These are phyloP conservation scores for Shargacucullia verbasci DNA, from an alignment of 2,888 invertebrate species.

Conservation along the genomic window DNA sequence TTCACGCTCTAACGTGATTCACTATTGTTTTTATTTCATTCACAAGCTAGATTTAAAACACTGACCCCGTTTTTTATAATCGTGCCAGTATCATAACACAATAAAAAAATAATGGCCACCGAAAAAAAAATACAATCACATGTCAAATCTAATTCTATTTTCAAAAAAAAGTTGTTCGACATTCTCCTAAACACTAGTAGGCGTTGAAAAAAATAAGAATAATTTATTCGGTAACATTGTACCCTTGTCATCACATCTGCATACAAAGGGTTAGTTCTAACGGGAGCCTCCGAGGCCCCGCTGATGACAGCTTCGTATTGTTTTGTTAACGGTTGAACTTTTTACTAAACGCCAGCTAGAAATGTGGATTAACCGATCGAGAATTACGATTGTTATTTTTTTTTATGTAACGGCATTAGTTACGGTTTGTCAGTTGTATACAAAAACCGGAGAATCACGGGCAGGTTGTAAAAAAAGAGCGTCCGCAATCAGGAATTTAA, in stretches of 20 bases:
- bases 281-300: conserved; percentile 43
- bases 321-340: conserved; percentile 58
- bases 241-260: conserved; percentile 68
- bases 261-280: conserved; percentile 67
- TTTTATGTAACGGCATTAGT: conserved; percentile 49
- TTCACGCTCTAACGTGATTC: background rate
- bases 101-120: conserved; percentile 5
- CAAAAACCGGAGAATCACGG: conserved; percentile 19
- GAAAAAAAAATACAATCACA: conserved; percentile 37
- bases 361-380: conserved; percentile 49
- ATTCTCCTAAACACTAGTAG: conserved; percentile 54
- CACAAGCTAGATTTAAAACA: background rate
- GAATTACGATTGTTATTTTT: conserved; percentile 49
- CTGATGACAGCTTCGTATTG: conserved; percentile 50
- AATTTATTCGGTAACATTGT: conserved; percentile 55
- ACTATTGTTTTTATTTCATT: conserved; percentile 7
- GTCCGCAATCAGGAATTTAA: conserved; percentile 13
- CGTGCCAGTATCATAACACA: conserved; percentile 13
- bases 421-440: conserved; percentile 44
- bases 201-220: conserved; percentile 52
- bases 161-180: conserved; percentile 35
- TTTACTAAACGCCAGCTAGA: conserved; percentile 43
- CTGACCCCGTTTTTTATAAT: background rate
- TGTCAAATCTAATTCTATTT: conserved; percentile 41
- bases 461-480: conserved; percentile 39